These are phyloP conservation scores for mouse (Mus musculus) DNA, from an alignment of 2,113 vertebrate species.

Conservation along the genomic window GRCm39 chr4:58579001-58579500, in stretches of 20 bases:
- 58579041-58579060: background rate
- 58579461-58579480: conserved; percentile 43
- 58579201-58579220: conserved; percentile 12
- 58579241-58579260: conserved; percentile 3
- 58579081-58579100: conserved; percentile 31
- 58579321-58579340: too few relatives aligned
- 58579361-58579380: background rate
- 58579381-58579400: background rate
- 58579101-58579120: conserved; percentile 36
- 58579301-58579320: background rate
- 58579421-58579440: background rate
- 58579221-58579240: conserved; percentile 12
- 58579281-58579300: too few relatives aligned
- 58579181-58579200: conserved; percentile 9
- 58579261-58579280: conserved; percentile 21
- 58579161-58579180: conserved; percentile 31
- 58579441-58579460: background rate
- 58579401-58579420: background rate
- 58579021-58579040: conserved; percentile 37
- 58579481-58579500: background rate
- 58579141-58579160: conserved; percentile 28
- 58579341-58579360: background rate
- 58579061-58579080: background rate
- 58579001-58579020: conserved; percentile 37
- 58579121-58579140: background rate